Evolutionary conservation across 2,888 invertebrate species (phyloP).

Genomic region (Hemicrepidius hirtus): DNA sequence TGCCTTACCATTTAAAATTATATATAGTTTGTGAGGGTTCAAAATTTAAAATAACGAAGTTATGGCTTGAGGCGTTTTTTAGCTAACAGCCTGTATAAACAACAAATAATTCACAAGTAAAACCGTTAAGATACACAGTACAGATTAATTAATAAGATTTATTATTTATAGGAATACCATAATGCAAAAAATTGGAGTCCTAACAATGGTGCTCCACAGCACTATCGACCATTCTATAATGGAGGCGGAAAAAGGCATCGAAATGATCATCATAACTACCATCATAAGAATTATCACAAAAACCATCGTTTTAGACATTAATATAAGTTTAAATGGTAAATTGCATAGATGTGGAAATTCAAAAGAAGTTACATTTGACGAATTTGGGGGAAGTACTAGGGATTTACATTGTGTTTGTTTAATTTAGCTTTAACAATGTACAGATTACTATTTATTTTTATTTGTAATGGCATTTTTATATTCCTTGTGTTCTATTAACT

Average conservation of each 20-base stretch:
- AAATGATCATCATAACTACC: slow-evolving; percentile 63
- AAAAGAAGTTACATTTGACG: slow-evolving; percentile 7
- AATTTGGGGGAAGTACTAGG: background rate
- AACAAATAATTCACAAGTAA: too few species aligned
- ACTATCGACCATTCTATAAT: slow-evolving; percentile 66
- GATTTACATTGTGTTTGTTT: slow-evolving; percentile 19
- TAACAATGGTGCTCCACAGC: slow-evolving; percentile 59
- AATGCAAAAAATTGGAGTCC: slow-evolving; percentile 72
- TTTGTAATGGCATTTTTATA: slow-evolving; percentile 28
- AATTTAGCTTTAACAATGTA: slow-evolving; percentile 12
- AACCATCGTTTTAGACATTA: slow-evolving; percentile 69
- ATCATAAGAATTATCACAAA: slow-evolving; percentile 67
- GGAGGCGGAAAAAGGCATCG: slow-evolving; percentile 65
- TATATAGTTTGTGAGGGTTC: too few species aligned
- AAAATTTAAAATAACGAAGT: too few species aligned
- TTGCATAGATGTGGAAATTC: background rate
- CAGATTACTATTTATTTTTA: slow-evolving; percentile 41
- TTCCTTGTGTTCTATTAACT: slow-evolving; percentile 14
- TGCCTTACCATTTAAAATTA: too few species aligned
- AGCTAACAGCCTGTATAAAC: too few species aligned
- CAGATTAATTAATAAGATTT: background rate
- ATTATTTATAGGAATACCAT: slow-evolving; percentile 70
- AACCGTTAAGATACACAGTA: too few species aligned
- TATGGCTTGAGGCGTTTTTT: too few species aligned
- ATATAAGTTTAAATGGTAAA: slow-evolving; percentile 34